phyloP scores from a whole-genome alignment of 2,888 invertebrate species.

The Gari tellinella region DNA sequence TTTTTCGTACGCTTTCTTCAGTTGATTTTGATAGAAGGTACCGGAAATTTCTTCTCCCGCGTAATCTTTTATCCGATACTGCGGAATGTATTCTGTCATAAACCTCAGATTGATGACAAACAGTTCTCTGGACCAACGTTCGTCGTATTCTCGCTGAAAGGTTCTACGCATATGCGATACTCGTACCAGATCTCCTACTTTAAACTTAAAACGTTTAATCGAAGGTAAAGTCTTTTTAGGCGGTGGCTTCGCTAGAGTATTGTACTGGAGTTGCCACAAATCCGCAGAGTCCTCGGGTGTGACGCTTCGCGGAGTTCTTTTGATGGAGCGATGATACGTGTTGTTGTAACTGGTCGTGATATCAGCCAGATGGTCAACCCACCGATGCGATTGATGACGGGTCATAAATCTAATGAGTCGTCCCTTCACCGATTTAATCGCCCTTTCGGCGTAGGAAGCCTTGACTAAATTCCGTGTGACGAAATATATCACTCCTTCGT shows the following conservation, averaged over 20 bases:
- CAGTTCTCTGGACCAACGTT: conserved; percentile 12
- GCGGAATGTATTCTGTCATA: conserved; percentile 25
- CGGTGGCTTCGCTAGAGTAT: conserved; percentile 1
- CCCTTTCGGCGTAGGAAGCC: conserved; percentile 43
- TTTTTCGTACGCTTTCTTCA: conserved; percentile 27
- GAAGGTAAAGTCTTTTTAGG: not conserved
- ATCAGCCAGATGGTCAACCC: conserved; percentile 18
- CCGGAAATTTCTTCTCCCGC: conserved; percentile 23
- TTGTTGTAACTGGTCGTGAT: conserved; percentile 33
- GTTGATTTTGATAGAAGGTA: conserved; percentile 27
- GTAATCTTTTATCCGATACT: conserved; percentile 34
- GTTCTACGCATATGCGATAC: conserved; percentile 16
- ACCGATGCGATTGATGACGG: conserved; percentile 15
- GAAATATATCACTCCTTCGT: too few species aligned
- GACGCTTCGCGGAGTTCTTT: conserved; percentile 18
- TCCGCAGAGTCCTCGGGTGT: not conserved
- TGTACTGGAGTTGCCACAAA: conserved; percentile 6
- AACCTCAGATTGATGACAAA: conserved; percentile 26
- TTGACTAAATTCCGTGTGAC: too few species aligned
- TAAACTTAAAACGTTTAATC: not conserved
- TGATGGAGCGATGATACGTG: conserved; percentile 36
- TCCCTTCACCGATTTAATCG: conserved; percentile 34
- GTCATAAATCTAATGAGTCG: conserved; percentile 30
- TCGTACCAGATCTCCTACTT: conserved; percentile 32
- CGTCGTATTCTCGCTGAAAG: conserved; percentile 37